Evolutionary conservation across 2,797 vertebrate species (phyloP), one percentile per base, ranked within the genome.

Genomic region (Valencia hispanica): DNA sequence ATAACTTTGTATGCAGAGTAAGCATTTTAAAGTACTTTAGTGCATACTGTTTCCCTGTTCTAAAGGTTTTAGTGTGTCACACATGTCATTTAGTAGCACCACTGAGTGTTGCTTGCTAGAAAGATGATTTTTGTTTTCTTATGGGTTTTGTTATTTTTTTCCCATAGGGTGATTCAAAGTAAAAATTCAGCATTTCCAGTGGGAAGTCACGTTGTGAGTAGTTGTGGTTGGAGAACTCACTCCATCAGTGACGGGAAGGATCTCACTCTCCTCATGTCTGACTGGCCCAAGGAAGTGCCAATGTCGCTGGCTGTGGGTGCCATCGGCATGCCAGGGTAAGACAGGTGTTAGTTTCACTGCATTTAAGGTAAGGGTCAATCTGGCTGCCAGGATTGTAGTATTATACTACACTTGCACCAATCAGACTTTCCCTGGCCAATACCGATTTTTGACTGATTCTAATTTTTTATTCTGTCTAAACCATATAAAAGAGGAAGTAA

Each of bases 241-340:
- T 93, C 95, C 0, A 74, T 99, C 84, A 96, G 95, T 15, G 86
- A 96, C 53, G 96, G 96, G 10, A 92, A 90, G 10, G 86, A 20
- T 3, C 87, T 99, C 27, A 71, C 20, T 0, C 91, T 69, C n/a
- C n/a, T 98, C 81, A 91, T 93, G 82, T 1, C 90, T 0, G 88
- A 53, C 0, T 99, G 98, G 98, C 97, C 97, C 0, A 84, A 95
- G 41, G 95, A 95, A 0, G 73, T 98, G 65, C 91, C 97, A 0
- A 72, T 68, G 79, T 99, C 97, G 43, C 86, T 97, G 87, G 96
- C 96, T 72, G 91, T 99, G 78, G 98, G 98, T 11, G 79, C 90
- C 1, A 34, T 98, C 47, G 97, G 97, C 82, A 97, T 99, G 97
- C 94, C 98, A 0, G 97, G 97, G 97, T 99, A 87, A 96, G 93